Base-by-base conservation (phyloP, 1,140 invertebrate species). In the Listronotus bonariensis region DNA sequence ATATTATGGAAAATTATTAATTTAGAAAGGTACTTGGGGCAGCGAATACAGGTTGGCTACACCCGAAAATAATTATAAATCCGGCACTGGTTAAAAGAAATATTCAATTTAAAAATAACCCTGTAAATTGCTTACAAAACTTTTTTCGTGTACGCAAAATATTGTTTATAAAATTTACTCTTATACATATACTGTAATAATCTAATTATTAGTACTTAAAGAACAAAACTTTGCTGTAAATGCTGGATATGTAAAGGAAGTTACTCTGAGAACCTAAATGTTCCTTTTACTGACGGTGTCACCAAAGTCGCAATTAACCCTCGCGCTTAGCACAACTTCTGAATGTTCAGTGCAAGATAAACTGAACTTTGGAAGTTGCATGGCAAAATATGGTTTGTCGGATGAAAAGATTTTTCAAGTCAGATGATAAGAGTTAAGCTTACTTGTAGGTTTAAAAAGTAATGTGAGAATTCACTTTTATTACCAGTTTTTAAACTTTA, bases 371-470 rank as follows among this genome's bases (percentile, higher is more conserved):
- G 26, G 42, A 56, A 42, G 38, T 56, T 43, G 26, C 54, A 56
- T 56, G 41, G 26, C 54, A 56, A 56, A 56, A 56, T 56, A n/a
- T 56, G 41, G 54, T 56, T 56, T 56, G 51, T 38, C 20, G 31
- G 54, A 31, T 43, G 42, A 56, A 56, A 45, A 56, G 41, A 42
- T 55, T 55, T 55, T 41, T 55, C 34, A 15, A 42, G 54, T 56
- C 42, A 45, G 42, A 42, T 55, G 34, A 55, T 56, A 43, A 45
- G 40, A 26, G 26, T 56, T 56, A 42, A 14, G 36, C 32, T 36
- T 3, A 14, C 2, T 7, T 17, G 34, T 9, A 43, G 54, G 9
- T 43, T 31, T 26, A 15, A 56, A 14, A 17, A 38, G 43, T 36
- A 36, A 7, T 36, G 34, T 36, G 11, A 36, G 34, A 11, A 43